These are phyloP conservation scores for Atta cephalotes DNA, from an alignment of 1,140 invertebrate genomes.

Conservation along the genomic window DNA sequence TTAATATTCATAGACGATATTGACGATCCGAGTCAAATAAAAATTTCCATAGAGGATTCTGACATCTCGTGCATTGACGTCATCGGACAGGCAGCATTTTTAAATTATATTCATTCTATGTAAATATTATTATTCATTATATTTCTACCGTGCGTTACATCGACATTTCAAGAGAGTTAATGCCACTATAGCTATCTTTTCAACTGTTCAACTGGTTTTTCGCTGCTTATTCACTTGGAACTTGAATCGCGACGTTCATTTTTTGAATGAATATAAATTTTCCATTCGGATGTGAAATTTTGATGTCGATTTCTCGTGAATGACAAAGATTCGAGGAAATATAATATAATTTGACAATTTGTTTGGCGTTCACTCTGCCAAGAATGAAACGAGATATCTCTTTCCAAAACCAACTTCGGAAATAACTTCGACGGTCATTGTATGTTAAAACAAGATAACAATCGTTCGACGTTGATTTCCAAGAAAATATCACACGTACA, in stretches of 20 bases:
- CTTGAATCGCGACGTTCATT: not conserved
- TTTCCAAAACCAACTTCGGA: slow-evolving; percentile 51
- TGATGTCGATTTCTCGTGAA: not conserved
- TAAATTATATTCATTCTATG: slow-evolving; percentile 20
- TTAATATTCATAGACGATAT: not conserved
- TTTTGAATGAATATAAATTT: not conserved
- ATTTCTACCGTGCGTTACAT: not conserved
- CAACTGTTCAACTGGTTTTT: not conserved
- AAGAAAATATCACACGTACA: slow-evolving; percentile 1
- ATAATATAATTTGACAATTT: slow-evolving; percentile 24
- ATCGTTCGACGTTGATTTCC: slow-evolving; percentile 41
- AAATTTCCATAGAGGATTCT: not conserved
- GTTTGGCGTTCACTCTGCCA: not conserved
- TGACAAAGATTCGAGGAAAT: not conserved
- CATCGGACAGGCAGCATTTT: not conserved
- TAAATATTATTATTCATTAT: slow-evolving; percentile 39
- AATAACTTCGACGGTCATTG: slow-evolving; percentile 51
- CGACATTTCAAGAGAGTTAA: slow-evolving; percentile 18
- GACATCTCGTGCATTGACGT: slow-evolving; percentile 25
- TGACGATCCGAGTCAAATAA: not conserved
- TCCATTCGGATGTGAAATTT: not conserved
- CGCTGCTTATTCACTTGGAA: not conserved
- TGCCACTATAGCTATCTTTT: not conserved
- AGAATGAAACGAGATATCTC: slow-evolving; percentile 31
- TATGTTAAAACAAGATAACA: slow-evolving; percentile 64